These are phyloP conservation scores for Noctua janthe DNA, from an alignment of 2,888 invertebrate species.

Conservation along the genomic window DNA sequence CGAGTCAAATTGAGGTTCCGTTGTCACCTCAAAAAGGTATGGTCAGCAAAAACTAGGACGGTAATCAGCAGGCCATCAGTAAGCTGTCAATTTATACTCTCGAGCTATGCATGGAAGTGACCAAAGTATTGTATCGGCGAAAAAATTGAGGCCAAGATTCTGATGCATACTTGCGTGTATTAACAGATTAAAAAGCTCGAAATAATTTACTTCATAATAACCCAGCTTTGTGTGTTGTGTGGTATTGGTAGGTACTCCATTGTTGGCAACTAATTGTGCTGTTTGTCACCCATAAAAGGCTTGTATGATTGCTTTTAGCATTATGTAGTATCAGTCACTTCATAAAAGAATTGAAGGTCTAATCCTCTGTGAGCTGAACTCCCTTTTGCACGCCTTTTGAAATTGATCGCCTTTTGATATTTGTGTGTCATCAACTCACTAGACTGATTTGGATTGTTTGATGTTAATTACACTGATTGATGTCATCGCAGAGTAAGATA, in stretches of 20 bases:
- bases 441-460: background rate
- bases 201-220: background rate
- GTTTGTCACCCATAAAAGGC: background rate
- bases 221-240: background rate
- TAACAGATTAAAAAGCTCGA: slow-evolving; percentile 2
- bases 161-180: slow-evolving; percentile 9
- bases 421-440: background rate
- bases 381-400: no score
- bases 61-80: slow-evolving; percentile 32
- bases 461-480: background rate
- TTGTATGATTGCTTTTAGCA: background rate
- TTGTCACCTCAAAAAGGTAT: slow-evolving; percentile 38
- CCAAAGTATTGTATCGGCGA: slow-evolving; percentile 19
- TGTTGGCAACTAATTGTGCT: background rate
- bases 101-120: slow-evolving; percentile 17
- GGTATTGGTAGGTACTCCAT: background rate
- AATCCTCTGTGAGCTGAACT: background rate
- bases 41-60: slow-evolving; percentile 35
- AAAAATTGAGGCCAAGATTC: slow-evolving; percentile 10
- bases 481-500: background rate
- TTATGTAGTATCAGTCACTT: background rate
- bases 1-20: slow-evolving; percentile 30
- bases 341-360: background rate
- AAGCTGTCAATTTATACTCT: slow-evolving; percentile 34
- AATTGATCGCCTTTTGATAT: background rate